These are phyloP conservation scores for Aegithalos caudatus DNA, from an alignment of 2,113 vertebrate genomes.

Conservation along the genomic window DNA sequence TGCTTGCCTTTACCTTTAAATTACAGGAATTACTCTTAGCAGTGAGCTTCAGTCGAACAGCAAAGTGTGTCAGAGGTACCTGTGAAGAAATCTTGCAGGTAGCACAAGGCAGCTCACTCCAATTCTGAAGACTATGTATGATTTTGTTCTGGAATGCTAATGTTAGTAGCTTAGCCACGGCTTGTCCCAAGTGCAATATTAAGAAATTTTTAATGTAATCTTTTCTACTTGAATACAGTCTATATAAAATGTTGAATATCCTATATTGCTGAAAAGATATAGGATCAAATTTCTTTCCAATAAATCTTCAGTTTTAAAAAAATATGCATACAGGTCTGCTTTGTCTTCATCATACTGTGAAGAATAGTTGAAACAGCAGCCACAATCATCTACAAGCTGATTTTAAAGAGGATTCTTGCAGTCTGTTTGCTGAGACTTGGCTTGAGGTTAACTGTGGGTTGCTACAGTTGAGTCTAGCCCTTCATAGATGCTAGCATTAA, in stretches of 20 bases:
- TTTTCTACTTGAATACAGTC: conserved; percentile 70
- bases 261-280: conserved; percentile 56
- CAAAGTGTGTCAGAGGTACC: not conserved
- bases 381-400: not conserved
- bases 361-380: not conserved
- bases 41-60: not conserved
- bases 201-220: conserved; percentile 41
- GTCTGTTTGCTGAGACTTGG: not conserved
- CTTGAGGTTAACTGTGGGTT: not conserved
- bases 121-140: not conserved
- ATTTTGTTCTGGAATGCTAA: conserved; percentile 35
- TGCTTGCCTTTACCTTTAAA: conserved; percentile 1
- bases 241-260: conserved; percentile 53
- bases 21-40: not conserved
- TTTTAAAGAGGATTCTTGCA: not conserved
- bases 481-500: not conserved
- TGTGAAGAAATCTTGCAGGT: not conserved
- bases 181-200: conserved; percentile 63
- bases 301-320: conserved; percentile 67
- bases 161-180: conserved; percentile 41
- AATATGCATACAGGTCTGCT: not conserved
- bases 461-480: not conserved
- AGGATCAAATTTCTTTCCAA: conserved; percentile 69
- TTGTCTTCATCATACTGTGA: not conserved
- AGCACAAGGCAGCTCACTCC: not conserved